phyloP scores from a whole-genome alignment of 2,888 invertebrate genomes.

The Strigamia transsilvanica region DNA sequence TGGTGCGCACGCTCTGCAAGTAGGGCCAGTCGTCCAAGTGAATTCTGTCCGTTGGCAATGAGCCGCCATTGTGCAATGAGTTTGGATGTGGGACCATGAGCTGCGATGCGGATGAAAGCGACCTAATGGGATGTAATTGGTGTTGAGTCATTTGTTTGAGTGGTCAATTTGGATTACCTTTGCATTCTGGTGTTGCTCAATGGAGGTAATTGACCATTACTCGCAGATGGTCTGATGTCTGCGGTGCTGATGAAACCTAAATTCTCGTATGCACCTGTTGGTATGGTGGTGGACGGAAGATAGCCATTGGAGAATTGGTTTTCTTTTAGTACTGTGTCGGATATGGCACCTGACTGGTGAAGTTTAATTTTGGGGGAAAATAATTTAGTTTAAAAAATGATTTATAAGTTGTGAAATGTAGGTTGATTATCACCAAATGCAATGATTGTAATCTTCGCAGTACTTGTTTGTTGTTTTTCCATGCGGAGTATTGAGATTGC shows the following conservation, averaged over 20 bases:
- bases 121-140: constrained; percentile 49
- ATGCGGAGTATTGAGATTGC: constrained; percentile 67
- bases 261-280: constrained; percentile 46
- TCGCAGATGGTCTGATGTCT: constrained; percentile 24
- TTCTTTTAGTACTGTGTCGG: constrained; percentile 30
- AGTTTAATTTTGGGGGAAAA: too few relatives aligned
- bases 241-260: constrained; percentile 44
- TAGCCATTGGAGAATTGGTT: constrained; percentile 6
- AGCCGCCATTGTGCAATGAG: constrained; percentile 55
- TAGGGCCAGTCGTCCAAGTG: constrained; percentile 49
- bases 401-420: neutral
- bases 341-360: constrained; percentile 1
- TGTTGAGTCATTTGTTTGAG: neutral
- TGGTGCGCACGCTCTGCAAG: constrained; percentile 10
- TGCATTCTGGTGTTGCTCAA: constrained; percentile 41
- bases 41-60: constrained; percentile 54
- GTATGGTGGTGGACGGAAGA: constrained; percentile 4
- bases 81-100: constrained; percentile 53
- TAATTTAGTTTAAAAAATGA: too few relatives aligned
- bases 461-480: constrained; percentile 68
- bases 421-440: constrained; percentile 62
- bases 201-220: constrained; percentile 21
- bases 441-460: constrained; percentile 66
- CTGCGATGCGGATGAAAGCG: constrained; percentile 56
- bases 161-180: constrained; percentile 7